Evolutionary conservation across 2,888 invertebrate genomes (phyloP).

Genomic region (Nycteola revayana): DNA sequence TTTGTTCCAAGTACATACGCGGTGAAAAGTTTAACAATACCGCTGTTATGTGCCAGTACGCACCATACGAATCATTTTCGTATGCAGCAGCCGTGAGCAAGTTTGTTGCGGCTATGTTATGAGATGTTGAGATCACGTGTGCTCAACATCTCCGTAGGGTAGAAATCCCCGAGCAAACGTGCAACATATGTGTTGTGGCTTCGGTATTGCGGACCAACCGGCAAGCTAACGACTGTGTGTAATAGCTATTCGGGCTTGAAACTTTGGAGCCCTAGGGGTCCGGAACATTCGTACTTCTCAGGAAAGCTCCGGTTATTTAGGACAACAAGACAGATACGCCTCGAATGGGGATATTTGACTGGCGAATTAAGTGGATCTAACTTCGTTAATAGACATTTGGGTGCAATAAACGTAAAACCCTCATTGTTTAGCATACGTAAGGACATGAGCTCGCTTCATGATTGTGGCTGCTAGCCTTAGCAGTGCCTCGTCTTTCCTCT

Average conservation of each 20-base stretch:
- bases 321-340: constrained; percentile 22
- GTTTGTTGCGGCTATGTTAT: constrained; percentile 24
- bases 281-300: constrained; percentile 25
- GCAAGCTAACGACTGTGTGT: constrained; percentile 31
- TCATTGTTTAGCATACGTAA: background rate
- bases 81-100: constrained; percentile 22
- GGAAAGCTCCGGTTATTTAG: constrained; percentile 25
- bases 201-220: constrained; percentile 18
- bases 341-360: constrained; percentile 18
- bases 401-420: too few relatives aligned
- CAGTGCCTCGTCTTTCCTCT: too few relatives aligned
- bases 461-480: too few relatives aligned
- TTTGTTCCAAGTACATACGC: constrained; percentile 7
- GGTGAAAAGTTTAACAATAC: constrained; percentile 37
- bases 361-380: constrained; percentile 12
- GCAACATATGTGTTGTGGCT: constrained; percentile 34
- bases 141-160: constrained; percentile 20
- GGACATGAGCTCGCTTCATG: too few relatives aligned
- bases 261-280: constrained; percentile 31
- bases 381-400: constrained; percentile 6
- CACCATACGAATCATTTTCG: constrained; percentile 30
- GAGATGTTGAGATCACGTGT: constrained; percentile 26
- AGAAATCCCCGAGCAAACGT: constrained; percentile 20
- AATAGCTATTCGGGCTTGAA: constrained; percentile 30
- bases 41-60: constrained; percentile 24